Evolutionary conservation across 53 echinoderm and acorn worm genomes (phyloP), one percentile per base, ranked within the genome.

Genomic region (Apostichopus leukothele): DNA sequence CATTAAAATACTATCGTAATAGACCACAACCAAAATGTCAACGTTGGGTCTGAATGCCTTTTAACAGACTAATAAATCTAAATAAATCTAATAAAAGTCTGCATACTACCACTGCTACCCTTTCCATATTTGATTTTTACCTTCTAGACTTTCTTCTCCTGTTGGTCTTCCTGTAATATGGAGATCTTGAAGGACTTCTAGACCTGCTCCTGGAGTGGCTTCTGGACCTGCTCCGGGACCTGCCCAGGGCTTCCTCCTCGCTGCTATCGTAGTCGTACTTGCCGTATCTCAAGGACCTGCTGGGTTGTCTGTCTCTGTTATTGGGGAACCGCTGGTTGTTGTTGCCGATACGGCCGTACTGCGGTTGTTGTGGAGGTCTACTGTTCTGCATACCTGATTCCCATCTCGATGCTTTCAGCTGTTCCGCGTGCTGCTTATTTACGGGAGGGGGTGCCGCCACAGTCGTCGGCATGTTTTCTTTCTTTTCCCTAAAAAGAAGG

Each of bases 111-210:
- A 1, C 9, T 8, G 57, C 57, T 57, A 8, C 7, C 71, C 18
- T 71, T 68, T n/a, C 19, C 19, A 18, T 68, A 0, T 68, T n/a
- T 10, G 5, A 14, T 68, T 18, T 18, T 22, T 76, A 94, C 95
- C 93, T 81, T 89, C 90, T 86, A 78, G 91, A 90, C 26, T 53
- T 53, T 16, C 73, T 88, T 19, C 90, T 83, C 55, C 90, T 75
- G 8, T 88, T 77, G 6, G 88, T 54, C 23, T 78, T 81, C 55
- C 94, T 78, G 67, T 81, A 91, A 83, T 79, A 91, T 13, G 92
- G 92, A 21, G 90, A 91, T 54, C 90, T 83, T 26, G 91, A 88
- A 14, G 92, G 93, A 75, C 92, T 92, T 55, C 96, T 91, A 60
- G 91, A 89, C 76, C 94, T 52, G 19, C 90, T 88, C 51, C 94